phyloP scores from a whole-genome alignment of 2,888 invertebrate genomes.

The Campoletis raptor region DNA sequence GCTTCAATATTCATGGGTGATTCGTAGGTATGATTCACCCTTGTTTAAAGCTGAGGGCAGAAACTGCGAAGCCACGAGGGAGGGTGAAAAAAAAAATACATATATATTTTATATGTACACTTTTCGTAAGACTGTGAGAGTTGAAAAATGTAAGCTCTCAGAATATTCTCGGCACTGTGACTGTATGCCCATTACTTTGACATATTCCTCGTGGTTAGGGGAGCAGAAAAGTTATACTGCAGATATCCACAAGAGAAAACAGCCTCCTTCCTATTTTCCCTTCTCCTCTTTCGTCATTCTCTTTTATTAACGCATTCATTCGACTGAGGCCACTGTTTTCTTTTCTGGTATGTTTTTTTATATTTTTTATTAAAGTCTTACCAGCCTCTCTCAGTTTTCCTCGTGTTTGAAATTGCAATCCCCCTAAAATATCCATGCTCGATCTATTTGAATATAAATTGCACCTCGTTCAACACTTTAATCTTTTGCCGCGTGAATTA shows the following conservation, averaged over 20 bases:
- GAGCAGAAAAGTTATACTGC: conserved; percentile 52
- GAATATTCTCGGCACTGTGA: conserved; percentile 39
- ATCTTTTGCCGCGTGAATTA: conserved; percentile 21
- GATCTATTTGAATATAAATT: conserved; percentile 64
- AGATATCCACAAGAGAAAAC: conserved; percentile 7
- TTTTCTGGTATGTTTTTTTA: not conserved
- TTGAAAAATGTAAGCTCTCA: conserved; percentile 61
- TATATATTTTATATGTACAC: conserved; percentile 25
- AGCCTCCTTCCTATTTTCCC: conserved; percentile 27
- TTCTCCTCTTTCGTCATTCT: not conserved
- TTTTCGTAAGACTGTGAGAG: conserved; percentile 38
- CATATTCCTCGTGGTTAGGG: conserved; percentile 70
- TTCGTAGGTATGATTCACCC: conserved; percentile 57
- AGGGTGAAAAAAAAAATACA: conserved; percentile 43
- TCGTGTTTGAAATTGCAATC: conserved; percentile 31
- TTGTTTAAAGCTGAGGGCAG: conserved; percentile 42
- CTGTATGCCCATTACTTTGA: conserved; percentile 68
- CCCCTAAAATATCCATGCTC: conserved; percentile 25
- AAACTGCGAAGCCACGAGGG: conserved; percentile 41
- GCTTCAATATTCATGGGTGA: conserved; percentile 64
- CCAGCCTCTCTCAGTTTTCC: conserved; percentile 20
- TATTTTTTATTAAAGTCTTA: conserved; percentile 44
- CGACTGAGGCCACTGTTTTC: conserved; percentile 39
- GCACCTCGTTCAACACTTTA: conserved; percentile 52
- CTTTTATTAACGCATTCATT: conserved; percentile 64